phyloP scores from a whole-genome alignment of 2,113 vertebrate species.

The Muntiacus reevesi region DNA sequence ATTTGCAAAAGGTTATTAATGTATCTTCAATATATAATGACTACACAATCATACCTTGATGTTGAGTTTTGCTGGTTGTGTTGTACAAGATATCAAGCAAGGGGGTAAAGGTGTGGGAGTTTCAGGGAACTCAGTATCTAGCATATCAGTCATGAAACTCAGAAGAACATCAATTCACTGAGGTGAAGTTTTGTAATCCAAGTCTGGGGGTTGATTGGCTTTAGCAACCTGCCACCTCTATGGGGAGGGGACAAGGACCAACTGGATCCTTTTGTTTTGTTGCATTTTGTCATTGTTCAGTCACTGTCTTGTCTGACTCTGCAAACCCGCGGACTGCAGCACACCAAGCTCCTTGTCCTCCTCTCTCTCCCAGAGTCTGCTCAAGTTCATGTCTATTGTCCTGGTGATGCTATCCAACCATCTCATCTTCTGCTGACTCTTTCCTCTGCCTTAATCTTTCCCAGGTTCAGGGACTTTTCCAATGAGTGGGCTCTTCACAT shows the following conservation, averaged over 20 bases:
- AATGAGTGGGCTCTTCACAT: not conserved
- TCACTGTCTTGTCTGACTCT: not conserved
- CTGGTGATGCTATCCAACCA: not conserved
- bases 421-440: not conserved
- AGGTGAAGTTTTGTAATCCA: not conserved
- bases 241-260: not conserved
- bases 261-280: not conserved
- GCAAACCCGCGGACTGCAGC: rapidly evolving
- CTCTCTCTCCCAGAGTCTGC: not conserved
- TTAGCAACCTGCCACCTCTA: not conserved
- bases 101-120: not conserved
- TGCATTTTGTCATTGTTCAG: not conserved
- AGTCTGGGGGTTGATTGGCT: not conserved
- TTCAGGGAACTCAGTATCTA: not conserved
- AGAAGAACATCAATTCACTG: not conserved
- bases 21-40: not conserved
- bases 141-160: not conserved
- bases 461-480: not conserved
- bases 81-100: not conserved
- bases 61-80: not conserved
- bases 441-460: not conserved
- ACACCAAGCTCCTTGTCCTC: not conserved
- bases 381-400: not conserved
- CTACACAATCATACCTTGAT: not conserved
- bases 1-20: not conserved